A percentile compares a stretch with the other conserved stretches of the same genome.
Conservation (phyloP, 2,113 vertebrate genomes). For the Vidua chalybeata region DNA sequence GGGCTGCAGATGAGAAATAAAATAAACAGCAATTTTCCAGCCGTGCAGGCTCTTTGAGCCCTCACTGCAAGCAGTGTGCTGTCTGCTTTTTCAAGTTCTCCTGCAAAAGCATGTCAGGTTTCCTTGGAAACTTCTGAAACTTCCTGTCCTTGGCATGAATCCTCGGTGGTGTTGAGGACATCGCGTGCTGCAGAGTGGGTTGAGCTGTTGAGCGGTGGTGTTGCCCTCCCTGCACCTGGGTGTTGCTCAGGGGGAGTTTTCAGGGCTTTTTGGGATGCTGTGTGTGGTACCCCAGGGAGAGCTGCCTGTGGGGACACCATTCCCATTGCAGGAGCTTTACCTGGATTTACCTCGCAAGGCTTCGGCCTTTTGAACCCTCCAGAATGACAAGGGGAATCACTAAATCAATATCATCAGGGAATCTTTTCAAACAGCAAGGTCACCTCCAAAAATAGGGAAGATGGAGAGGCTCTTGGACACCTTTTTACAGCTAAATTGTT, state of each 20-base stretch:
- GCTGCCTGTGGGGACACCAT: not conserved
- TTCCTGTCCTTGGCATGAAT: not conserved
- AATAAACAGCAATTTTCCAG: not conserved
- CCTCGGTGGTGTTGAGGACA: not conserved
- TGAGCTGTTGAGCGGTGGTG: fast-evolving
- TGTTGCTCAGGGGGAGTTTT: not conserved
- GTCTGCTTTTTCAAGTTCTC: not conserved
- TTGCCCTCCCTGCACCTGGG: not conserved
- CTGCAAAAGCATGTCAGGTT: not conserved
- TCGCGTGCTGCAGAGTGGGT: not conserved
- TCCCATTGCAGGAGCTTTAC: not conserved
- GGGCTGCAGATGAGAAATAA: not conserved
- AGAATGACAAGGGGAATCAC: not conserved
- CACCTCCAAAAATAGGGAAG: not conserved
- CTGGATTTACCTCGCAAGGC: not conserved
- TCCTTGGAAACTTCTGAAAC: not conserved
- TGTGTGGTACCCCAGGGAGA: not conserved
- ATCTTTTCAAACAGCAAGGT: not conserved
- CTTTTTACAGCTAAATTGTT: not conserved
- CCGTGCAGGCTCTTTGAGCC: not conserved
- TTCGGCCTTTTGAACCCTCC: not conserved
- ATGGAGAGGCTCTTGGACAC: not conserved
- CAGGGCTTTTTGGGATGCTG: not conserved
- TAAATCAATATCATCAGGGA: not conserved
- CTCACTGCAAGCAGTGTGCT: not conserved